phyloP scores from a whole-genome alignment of 2,888 invertebrate species.

The Drosophila robusta region DNA sequence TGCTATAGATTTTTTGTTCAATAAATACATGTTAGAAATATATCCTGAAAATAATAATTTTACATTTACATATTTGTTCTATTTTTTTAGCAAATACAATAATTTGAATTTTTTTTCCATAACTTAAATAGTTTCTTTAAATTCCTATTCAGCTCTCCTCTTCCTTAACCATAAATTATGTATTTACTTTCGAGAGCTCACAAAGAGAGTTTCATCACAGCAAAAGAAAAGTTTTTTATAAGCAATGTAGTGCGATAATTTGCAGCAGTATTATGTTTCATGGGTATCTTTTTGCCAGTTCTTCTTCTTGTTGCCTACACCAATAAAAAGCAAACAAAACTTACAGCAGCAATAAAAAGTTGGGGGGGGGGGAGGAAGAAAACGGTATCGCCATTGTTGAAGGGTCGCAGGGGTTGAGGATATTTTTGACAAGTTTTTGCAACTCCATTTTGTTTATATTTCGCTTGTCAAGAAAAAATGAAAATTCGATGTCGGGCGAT shows the following conservation, averaged over 20 bases:
- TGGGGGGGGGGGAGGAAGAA: background rate
- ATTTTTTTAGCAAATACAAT: background rate
- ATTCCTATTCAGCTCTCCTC: background rate
- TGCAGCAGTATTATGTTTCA: conserved; percentile 62
- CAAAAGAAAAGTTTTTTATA: conserved; percentile 50
- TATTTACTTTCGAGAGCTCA: conserved; percentile 1
- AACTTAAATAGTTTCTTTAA: background rate
- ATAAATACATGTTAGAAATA: too few relatives aligned
- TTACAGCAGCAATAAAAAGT: conserved; percentile 24
- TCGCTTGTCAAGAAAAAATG: conserved; percentile 18
- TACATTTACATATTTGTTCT: background rate
- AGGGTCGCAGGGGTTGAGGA: conserved; percentile 1
- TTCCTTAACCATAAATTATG: conserved; percentile 4
- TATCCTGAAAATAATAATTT: background rate
- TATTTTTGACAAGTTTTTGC: conserved; percentile 46
- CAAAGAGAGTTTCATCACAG: conserved; percentile 7
- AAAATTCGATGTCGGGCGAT: conserved; percentile 29
- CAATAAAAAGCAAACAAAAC: conserved; percentile 34
- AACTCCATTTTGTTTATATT: conserved; percentile 51
- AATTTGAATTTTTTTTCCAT: too few relatives aligned
- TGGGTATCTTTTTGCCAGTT: conserved; percentile 35
- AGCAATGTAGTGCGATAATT: conserved; percentile 64
- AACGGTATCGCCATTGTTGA: conserved; percentile 4
- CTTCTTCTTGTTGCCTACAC: conserved; percentile 22
- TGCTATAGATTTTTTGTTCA: too few relatives aligned